Evolutionary conservation across 2,888 invertebrate genomes (phyloP), one percentile per base, ranked within the genome.

Genomic region (Andrena hattorfiana): DNA sequence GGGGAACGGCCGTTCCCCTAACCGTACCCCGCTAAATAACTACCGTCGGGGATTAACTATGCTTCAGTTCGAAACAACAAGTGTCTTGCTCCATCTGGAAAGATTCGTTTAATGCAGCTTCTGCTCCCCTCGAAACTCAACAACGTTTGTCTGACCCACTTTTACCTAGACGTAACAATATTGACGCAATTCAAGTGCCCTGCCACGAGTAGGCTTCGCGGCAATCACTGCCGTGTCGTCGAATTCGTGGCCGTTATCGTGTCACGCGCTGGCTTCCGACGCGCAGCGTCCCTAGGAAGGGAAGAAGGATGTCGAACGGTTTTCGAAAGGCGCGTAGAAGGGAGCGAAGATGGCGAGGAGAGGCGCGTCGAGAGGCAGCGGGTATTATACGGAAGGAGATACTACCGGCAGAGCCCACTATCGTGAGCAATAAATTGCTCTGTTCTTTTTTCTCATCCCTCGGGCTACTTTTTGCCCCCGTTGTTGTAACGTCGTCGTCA

Each of bases 341-440:
- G 30, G 48, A 54, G 13, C n/a, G 71, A 32, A 26, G 23, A 66
- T 42, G 23, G 16, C 1, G 54, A 54, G 70, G 79, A 66, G 64
- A 73, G 69, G 69, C 49, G 51, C 28, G 7, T 8, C 26, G 54
- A 49, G 78, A 71, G 20, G 16, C 51, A 69, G 49, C 68, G 76
- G 78, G 72, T 81, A 81, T 83, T 85, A 89, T 84, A 90, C 91
- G 91, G 89, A 91, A 92, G 89, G 89, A 90, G 88, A 91, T 90
- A 91, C 81, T 74, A 77, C 81, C 87, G 86, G 86, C 83, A 87
- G 88, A 87, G 88, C 56, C 82, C 82, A 85, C 88, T 91, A 92
- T 92, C 91, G 84, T 75, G 82, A 62, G 87, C 91, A 90, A 92
- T 92, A 92, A 91, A 92, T 92, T 91, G 87, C 87, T 89, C 87